Percentiles rank a stretch among this genome's conserved stretches.
Conservation (phyloP, 2,113 vertebrate species). For the Tachysurus vachellii region DNA sequence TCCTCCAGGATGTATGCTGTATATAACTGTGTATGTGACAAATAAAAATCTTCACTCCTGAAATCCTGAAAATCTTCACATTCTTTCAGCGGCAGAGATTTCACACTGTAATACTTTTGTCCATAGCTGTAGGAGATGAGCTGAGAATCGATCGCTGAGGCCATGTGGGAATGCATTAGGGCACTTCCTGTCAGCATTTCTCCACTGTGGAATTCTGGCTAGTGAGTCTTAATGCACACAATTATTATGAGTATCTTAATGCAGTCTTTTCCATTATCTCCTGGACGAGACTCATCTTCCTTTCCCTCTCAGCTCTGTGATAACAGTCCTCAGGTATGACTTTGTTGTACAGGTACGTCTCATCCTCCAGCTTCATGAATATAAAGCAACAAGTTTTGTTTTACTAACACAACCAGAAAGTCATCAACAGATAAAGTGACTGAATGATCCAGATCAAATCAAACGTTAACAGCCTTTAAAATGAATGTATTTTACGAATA, state of each 20-base stretch:
- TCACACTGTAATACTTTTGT: slow-evolving; percentile 14
- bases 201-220: slow-evolving; percentile 6
- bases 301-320: background rate
- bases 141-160: slow-evolving; percentile 21
- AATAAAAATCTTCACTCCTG: too few species aligned
- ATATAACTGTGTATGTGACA: too few species aligned
- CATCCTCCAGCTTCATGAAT: background rate
- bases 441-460: background rate
- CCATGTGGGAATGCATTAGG: slow-evolving; percentile 38
- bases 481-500: background rate
- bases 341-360: background rate
- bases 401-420: background rate
- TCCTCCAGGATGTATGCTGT: too few species aligned
- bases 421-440: background rate
- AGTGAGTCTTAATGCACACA: slow-evolving; percentile 36
- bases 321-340: slow-evolving; percentile 15
- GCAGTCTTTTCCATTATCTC: slow-evolving; percentile 35
- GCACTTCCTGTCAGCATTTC: slow-evolving; percentile 32
- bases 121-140: background rate
- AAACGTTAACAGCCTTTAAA: background rate
- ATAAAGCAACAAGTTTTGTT: background rate
- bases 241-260: slow-evolving; percentile 30
- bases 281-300: background rate
- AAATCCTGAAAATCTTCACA: too few species aligned
- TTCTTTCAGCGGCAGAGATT: background rate